Conservation (phyloP, 2,113 vertebrate species). For the Microtus ochrogaster region DNA sequence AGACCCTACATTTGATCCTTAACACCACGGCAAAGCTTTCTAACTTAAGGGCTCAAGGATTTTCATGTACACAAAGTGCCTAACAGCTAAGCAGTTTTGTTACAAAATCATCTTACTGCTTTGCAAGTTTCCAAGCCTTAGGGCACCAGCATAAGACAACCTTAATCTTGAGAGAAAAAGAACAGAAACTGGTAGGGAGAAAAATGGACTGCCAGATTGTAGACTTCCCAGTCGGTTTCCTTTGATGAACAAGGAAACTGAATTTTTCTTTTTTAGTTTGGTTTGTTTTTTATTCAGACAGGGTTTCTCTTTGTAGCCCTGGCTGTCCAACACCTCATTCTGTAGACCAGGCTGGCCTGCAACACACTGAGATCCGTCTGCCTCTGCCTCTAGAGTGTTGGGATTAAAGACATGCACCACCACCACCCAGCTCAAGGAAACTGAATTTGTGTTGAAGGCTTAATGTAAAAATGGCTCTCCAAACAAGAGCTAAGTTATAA, state of each 20-base stretch:
- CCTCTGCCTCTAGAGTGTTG: background rate
- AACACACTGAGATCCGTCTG: background rate
- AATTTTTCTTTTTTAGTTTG: background rate
- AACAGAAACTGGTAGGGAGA: conserved; percentile 51
- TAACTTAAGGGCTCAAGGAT: conserved; percentile 55
- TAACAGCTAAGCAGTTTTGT: conserved; percentile 35
- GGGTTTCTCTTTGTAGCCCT: background rate
- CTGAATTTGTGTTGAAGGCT: conserved; percentile 46
- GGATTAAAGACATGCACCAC: background rate
- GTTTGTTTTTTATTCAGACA: background rate
- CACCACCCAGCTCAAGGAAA: background rate
- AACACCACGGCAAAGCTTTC: background rate
- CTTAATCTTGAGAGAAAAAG: conserved; percentile 26
- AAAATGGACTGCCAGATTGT: background rate
- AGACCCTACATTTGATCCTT: background rate
- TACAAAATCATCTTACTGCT: conserved; percentile 29
- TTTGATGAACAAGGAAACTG: conserved; percentile 24
- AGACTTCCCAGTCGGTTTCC: background rate
- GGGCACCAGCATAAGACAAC: conserved; percentile 15
- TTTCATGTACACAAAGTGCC: conserved; percentile 10
- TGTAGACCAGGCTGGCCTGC: background rate
- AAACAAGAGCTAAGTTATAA: conserved; percentile 29
- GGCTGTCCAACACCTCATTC: background rate
- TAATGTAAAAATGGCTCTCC: conserved; percentile 36
- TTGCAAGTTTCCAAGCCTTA: conserved; percentile 56